Evolutionary conservation across 1,140 invertebrate species (phyloP).

Genomic region (Ectropis grisescens): DNA sequence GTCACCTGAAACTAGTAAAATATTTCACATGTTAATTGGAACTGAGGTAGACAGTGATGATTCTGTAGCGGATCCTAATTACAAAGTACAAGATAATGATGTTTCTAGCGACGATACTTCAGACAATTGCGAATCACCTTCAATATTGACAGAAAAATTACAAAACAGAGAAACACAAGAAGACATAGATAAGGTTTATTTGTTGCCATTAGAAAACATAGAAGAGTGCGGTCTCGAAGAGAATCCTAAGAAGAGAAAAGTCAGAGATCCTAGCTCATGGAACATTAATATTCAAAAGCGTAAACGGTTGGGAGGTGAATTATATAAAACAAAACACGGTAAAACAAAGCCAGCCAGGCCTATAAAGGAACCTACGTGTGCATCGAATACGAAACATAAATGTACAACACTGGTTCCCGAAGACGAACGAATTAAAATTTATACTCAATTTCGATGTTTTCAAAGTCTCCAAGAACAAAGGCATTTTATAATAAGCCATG

Average conservation of each 20-base stretch:
- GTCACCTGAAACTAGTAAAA: no score
- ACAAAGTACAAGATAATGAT: no score
- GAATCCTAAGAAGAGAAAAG: conserved; percentile 1
- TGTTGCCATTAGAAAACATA: no score
- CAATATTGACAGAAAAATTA: no score
- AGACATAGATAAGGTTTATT: no score
- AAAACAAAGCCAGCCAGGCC: background rate
- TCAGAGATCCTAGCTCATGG: background rate
- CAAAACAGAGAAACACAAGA: no score
- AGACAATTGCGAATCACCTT: no score
- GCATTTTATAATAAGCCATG: conserved; percentile 1
- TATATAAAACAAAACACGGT: conserved; percentile 1
- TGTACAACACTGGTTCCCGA: conserved; percentile 1
- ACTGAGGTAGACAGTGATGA: no score
- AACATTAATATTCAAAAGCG: background rate
- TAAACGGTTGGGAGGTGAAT: conserved; percentile 2
- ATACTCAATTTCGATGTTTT: background rate
- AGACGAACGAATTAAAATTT: conserved; percentile 1
- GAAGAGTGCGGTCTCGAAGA: no score
- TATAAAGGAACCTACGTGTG: conserved; percentile 1
- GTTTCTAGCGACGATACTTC: no score
- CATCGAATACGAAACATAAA: background rate
- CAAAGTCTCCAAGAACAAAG: background rate
- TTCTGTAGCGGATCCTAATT: no score
- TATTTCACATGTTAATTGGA: no score